A percentile compares a stretch with the other conserved stretches of the same genome.
phyloP scores from a whole-genome alignment of 2,113 vertebrate species.

The Hippoglossus stenolepis region DNA sequence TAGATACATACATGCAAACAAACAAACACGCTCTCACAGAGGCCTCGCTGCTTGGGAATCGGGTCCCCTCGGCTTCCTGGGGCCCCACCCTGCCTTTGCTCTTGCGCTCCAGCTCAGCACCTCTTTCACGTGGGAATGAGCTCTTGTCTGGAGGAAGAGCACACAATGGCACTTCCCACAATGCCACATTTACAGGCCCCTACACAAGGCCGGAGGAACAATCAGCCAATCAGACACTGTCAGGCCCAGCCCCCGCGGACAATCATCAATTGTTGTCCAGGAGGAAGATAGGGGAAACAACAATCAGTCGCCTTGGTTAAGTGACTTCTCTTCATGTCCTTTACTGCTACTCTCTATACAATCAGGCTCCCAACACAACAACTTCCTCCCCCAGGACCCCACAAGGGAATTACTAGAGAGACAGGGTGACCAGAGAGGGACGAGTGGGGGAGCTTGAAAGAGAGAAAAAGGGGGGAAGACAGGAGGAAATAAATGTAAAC shows the following conservation, averaged over 20 bases:
- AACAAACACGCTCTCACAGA: constrained; percentile 31
- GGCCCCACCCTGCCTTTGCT: constrained; percentile 87
- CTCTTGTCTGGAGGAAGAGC: constrained; percentile 92
- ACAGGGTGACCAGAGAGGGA: constrained; percentile 33
- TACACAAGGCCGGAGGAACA: constrained; percentile 90
- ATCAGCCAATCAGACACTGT: constrained; percentile 98
- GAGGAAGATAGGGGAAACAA: constrained; percentile 82
- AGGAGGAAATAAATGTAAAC: background rate
- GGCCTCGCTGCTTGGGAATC: constrained; percentile 87
- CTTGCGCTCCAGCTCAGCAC: constrained; percentile 86
- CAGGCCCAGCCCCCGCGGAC: constrained; percentile 87
- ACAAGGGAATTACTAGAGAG: constrained; percentile 57
- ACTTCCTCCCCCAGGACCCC: constrained; percentile 65
- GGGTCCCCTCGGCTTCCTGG: constrained; percentile 79
- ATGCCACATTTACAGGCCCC: constrained; percentile 89
- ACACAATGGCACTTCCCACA: constrained; percentile 98
- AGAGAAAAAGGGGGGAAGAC: background rate
- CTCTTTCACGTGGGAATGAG: constrained; percentile 99
- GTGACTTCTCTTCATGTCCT: constrained; percentile 77
- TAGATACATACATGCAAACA: constrained; percentile 60
- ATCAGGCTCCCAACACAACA: constrained; percentile 62
- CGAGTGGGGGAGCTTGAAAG: background rate
- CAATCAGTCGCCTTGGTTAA: constrained; percentile 79
- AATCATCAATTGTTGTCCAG: constrained; percentile 93
- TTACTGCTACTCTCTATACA: constrained; percentile 69